Conservation (phyloP, 2,888 invertebrate species). For the Ethmia dodecea region DNA sequence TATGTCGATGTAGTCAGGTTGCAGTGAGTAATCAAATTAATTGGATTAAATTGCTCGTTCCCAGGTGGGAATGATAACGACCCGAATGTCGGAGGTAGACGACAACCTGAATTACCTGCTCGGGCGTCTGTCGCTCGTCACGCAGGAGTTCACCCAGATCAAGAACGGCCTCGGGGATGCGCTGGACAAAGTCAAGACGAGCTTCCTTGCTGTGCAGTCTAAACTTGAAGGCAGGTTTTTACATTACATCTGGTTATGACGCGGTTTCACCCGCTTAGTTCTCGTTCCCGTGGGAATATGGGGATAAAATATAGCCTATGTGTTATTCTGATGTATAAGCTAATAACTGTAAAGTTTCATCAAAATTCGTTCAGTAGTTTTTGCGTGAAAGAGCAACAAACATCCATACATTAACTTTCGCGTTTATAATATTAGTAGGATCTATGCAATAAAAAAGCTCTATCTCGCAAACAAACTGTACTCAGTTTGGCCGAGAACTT, state of each 20-base stretch:
- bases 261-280: too few relatives aligned
- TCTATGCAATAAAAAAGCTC: too few relatives aligned
- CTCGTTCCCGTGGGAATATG: too few relatives aligned
- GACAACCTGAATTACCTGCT: constrained; percentile 89
- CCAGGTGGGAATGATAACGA: constrained; percentile 86
- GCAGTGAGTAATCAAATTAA: constrained; percentile 15
- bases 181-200: constrained; percentile 82
- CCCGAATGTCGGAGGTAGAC: constrained; percentile 86
- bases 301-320: too few relatives aligned
- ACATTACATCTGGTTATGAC: neutral
- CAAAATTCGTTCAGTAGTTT: too few relatives aligned
- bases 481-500: too few relatives aligned
- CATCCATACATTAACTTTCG: too few relatives aligned
- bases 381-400: too few relatives aligned
- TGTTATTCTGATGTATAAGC: too few relatives aligned
- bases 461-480: too few relatives aligned
- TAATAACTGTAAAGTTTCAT: too few relatives aligned
- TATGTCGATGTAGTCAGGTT: neutral
- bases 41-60: constrained; percentile 4
- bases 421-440: too few relatives aligned
- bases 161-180: constrained; percentile 86
- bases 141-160: constrained; percentile 90
- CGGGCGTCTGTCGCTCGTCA: constrained; percentile 87
- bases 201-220: constrained; percentile 79
- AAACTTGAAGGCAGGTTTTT: constrained; percentile 30